A percentile compares a stretch with the other conserved stretches of the same genome.
Evolutionary conservation across 2,797 vertebrate genomes (phyloP).

Genomic region (Trachops cirrhosus): DNA sequence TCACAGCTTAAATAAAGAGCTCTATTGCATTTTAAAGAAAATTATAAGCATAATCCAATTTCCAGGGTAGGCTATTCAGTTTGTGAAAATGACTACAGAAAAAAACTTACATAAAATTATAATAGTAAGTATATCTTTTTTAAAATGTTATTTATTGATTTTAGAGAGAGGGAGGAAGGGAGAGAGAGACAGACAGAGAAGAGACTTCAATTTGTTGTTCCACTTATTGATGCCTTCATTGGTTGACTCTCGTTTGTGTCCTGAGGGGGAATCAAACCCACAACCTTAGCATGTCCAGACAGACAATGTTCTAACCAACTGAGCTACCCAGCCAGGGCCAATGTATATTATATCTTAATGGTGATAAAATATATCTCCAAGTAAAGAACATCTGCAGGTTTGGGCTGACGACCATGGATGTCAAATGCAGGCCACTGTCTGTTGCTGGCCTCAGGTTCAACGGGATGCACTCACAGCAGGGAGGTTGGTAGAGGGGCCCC

Average conservation of each 20-base stretch:
- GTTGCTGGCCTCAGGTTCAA: not conserved
- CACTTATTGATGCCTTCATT: too few relatives aligned
- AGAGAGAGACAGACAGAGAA: too few relatives aligned
- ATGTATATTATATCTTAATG: not conserved
- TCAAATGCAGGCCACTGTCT: not conserved
- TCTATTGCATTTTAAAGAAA: not conserved
- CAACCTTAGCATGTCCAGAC: too few relatives aligned
- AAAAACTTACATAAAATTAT: not conserved
- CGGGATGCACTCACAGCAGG: not conserved
- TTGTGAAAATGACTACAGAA: not conserved
- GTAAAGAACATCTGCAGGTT: not conserved
- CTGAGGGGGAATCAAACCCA: too few relatives aligned
- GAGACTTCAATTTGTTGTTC: too few relatives aligned
- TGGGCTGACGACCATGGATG: not conserved
- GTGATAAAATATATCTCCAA: not conserved
- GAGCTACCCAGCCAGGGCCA: too few relatives aligned
- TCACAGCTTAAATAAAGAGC: not conserved
- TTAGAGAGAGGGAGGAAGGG: too few relatives aligned
- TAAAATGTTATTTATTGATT: too few relatives aligned
- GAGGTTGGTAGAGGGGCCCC: not conserved
- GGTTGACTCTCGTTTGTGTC: too few relatives aligned
- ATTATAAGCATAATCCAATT: not conserved
- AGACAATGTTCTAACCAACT: too few relatives aligned
- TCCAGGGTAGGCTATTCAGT: not conserved
- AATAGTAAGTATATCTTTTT: not conserved